These are phyloP conservation scores for Amblyopsis hoosieri DNA, from an alignment of 2,797 vertebrate genomes.

Conservation along the genomic window DNA sequence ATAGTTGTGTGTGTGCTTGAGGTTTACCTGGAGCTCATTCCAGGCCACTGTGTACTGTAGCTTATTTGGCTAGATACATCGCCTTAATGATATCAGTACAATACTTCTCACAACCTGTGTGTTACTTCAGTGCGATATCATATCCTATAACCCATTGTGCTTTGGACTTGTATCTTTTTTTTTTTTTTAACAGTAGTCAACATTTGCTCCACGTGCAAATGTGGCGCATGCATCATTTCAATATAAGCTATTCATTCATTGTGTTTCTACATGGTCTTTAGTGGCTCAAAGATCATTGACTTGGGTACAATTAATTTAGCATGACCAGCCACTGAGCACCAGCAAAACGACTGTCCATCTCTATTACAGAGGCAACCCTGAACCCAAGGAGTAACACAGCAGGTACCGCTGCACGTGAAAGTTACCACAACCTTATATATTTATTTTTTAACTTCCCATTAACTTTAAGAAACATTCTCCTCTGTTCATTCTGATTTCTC, in stretches of 20 bases:
- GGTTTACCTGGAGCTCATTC: no score
- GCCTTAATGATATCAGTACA: no score
- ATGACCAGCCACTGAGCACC: constrained; percentile 23
- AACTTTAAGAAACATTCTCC: constrained; percentile 52
- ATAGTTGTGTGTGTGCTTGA: no score
- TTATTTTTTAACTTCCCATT: constrained; percentile 34
- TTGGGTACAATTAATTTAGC: constrained; percentile 1
- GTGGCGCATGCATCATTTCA: neutral
- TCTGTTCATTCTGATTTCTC: constrained; percentile 56
- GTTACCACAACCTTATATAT: constrained; percentile 61
- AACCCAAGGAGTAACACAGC: constrained; percentile 92
- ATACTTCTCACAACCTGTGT: no score
- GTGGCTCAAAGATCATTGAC: neutral
- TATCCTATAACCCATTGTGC: no score
- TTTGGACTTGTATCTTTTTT: no score
- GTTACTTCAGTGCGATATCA: no score
- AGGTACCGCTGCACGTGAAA: constrained; percentile 88
- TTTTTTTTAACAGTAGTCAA: no score
- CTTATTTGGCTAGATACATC: neutral
- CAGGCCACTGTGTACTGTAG: neutral
- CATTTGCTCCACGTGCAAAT: no score
- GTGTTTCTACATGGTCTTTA: constrained; percentile 13
- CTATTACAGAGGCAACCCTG: constrained; percentile 98
- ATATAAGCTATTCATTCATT: neutral
- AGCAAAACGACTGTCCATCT: constrained; percentile 82